These are phyloP conservation scores for Odontophorus gujanensis DNA, from an alignment of 2,113 vertebrate species.

Conservation along the genomic window DNA sequence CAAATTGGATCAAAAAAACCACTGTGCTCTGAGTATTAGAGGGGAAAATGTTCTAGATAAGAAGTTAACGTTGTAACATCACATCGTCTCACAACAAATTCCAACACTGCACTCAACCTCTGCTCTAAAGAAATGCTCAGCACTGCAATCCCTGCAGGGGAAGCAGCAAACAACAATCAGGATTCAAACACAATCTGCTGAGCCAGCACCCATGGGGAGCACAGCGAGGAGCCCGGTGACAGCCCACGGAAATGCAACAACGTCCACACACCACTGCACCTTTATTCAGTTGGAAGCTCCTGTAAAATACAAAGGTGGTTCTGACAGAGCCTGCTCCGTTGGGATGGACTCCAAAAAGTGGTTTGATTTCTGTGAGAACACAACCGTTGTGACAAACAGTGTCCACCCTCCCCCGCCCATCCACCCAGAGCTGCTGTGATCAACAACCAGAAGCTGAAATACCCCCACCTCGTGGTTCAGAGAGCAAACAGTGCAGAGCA, in stretches of 20 bases:
- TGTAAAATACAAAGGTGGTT: background rate
- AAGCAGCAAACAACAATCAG: background rate
- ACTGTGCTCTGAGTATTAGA: background rate
- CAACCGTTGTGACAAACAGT: rapidly evolving
- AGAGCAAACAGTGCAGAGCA: rapidly evolving
- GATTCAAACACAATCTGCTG: background rate
- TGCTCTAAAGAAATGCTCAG: background rate
- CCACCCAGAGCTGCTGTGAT: background rate
- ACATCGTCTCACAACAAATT: background rate
- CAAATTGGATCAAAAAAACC: background rate
- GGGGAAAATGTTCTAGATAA: background rate
- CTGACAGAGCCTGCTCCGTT: background rate
- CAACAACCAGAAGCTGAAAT: background rate
- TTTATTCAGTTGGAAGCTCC: background rate
- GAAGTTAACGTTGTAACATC: background rate
- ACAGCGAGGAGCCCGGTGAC: background rate
- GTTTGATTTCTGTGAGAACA: rapidly evolving
- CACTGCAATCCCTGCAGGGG: background rate
- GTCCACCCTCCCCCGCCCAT: background rate
- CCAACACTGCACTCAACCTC: background rate
- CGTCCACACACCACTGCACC: background rate
- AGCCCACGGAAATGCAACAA: background rate
- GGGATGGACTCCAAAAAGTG: background rate
- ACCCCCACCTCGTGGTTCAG: background rate
- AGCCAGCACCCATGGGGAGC: background rate